These are phyloP conservation scores for Drosophila mimetica DNA, from an alignment of 2,888 invertebrate genomes.

Conservation along the genomic window DNA sequence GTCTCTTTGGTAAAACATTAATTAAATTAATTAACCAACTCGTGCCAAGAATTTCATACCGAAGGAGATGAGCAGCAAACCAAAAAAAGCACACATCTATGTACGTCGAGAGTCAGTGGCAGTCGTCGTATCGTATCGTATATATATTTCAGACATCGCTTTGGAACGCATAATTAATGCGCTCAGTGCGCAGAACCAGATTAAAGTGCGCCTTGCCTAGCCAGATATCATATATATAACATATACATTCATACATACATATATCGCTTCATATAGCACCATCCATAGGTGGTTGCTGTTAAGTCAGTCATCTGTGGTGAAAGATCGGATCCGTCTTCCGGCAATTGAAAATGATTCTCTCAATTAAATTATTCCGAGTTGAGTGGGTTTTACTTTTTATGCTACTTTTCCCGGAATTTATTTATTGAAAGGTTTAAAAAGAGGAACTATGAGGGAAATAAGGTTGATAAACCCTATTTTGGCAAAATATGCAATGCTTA, in stretches of 20 bases:
- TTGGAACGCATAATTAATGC: conserved; percentile 79
- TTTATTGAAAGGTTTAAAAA: not conserved
- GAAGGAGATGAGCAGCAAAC: conserved; percentile 21
- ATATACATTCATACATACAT: conserved; percentile 1
- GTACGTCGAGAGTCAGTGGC: not conserved
- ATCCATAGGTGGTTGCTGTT: conserved; percentile 16
- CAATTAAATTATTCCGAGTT: conserved; percentile 11
- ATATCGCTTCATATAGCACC: conserved; percentile 9
- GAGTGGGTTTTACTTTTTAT: conserved; percentile 28
- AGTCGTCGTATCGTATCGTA: no score
- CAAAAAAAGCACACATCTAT: conserved; percentile 37
- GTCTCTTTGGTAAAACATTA: conserved; percentile 75
- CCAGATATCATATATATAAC: not conserved
- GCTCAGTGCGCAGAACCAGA: conserved; percentile 76
- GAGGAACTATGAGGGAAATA: not conserved
- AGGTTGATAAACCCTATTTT: not conserved
- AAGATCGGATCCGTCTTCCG: conserved; percentile 31
- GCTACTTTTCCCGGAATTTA: conserved; percentile 18
- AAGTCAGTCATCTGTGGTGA: conserved; percentile 32
- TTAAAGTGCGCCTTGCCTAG: conserved; percentile 61
- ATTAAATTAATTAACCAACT: conserved; percentile 79
- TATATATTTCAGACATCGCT: conserved; percentile 51
- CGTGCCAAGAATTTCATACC: conserved; percentile 72
- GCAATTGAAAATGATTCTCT: conserved; percentile 31
- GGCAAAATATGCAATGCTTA: no score